phyloP scores from a whole-genome alignment of 2,113 vertebrate species.

The Lontra canadensis region DNA sequence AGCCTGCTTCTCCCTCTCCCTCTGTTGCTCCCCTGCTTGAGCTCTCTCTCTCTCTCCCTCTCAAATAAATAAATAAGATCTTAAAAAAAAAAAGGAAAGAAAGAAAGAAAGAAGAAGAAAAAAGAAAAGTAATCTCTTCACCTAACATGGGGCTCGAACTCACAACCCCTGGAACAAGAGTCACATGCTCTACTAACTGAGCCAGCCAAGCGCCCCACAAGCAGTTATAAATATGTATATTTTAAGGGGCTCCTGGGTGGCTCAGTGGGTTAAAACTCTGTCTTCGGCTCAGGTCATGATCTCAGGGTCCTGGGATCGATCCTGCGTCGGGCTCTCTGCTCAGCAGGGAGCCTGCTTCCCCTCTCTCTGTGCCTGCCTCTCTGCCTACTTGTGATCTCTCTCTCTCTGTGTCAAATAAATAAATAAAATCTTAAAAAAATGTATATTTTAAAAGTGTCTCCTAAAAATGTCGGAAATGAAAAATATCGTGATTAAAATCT shows the following conservation, averaged over 20 bases:
- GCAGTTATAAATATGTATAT: background rate
- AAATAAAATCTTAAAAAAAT: background rate
- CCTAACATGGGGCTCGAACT: background rate
- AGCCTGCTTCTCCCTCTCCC: background rate
- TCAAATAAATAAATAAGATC: background rate
- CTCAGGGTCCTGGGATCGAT: too few species aligned
- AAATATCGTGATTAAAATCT: background rate
- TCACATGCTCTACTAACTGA: background rate
- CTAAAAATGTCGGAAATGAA: constrained; percentile 13
- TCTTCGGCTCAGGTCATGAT: too few species aligned
- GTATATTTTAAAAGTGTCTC: background rate
- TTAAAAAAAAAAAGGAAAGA: background rate
- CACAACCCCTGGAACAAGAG: background rate
- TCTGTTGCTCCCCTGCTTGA: background rate
- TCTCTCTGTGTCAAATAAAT: too few species aligned
- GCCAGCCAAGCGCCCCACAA: background rate
- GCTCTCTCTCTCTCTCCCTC: background rate
- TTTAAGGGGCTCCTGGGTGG: background rate
- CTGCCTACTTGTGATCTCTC: too few species aligned
- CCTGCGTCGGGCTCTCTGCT: too few species aligned
- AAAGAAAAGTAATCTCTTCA: background rate
- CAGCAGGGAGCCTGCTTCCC: too few species aligned
- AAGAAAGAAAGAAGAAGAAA: too few species aligned
- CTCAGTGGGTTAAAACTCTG: too few species aligned
- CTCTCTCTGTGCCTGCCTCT: too few species aligned